Evolutionary conservation across 2,797 vertebrate species (phyloP).

Genomic region (Channa striata): DNA sequence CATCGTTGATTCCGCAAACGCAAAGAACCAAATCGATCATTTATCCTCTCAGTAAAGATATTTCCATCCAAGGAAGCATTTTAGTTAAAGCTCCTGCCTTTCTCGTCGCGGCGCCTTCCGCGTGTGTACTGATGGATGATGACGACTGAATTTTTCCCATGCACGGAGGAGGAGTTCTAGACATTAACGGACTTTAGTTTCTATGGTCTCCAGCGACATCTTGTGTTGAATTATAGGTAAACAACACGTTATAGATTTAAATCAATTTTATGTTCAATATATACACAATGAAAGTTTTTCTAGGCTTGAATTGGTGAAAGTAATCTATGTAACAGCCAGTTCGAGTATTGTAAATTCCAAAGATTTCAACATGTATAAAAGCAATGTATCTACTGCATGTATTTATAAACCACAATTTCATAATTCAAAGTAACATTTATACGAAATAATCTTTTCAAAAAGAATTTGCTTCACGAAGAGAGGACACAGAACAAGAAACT

Average conservation of each 20-base stretch:
- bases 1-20: constrained; percentile 47
- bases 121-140: background rate
- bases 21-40: background rate
- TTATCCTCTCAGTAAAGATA: background rate
- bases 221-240: constrained; percentile 31
- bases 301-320: accelerated
- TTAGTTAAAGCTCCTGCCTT: background rate
- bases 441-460: no score
- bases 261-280: background rate
- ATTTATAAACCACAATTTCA: no score
- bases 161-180: constrained; percentile 58
- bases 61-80: background rate
- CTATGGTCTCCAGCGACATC: constrained; percentile 75
- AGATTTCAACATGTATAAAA: no score
- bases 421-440: no score
- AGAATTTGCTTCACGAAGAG: no score
- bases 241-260: accelerated
- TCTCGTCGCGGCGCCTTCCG: background rate
- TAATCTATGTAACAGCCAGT: no score
- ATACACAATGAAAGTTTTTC: no score
- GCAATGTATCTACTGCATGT: no score
- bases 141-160: background rate
- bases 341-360: background rate
- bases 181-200: background rate
- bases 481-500: background rate